phyloP scores from a whole-genome alignment of 2,113 vertebrate species.

The Chamaea fasciata region DNA sequence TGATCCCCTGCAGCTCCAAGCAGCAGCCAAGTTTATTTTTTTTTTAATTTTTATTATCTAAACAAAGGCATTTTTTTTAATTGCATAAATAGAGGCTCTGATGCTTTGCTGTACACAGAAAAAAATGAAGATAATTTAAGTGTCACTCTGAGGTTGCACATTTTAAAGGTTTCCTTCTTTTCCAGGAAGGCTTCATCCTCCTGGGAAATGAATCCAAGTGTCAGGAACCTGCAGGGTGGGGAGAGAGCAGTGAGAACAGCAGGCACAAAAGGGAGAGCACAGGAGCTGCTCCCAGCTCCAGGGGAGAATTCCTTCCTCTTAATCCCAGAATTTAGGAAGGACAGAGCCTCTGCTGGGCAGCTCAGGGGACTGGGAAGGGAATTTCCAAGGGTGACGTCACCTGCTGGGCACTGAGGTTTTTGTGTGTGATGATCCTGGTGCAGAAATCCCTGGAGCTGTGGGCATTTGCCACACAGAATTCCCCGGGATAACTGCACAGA shows the following conservation, averaged over 20 bases:
- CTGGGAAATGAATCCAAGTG: slow-evolving; percentile 1
- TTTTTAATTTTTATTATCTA: neutral
- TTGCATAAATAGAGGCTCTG: slow-evolving; percentile 30
- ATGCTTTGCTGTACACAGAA: neutral
- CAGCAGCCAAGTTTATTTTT: neutral
- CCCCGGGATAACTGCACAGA: neutral
- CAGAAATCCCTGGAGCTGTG: neutral
- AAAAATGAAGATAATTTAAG: neutral
- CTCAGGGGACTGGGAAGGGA: neutral
- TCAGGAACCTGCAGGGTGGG: slow-evolving; percentile 30
- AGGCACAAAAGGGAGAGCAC: neutral
- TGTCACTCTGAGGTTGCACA: neutral
- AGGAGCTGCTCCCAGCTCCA: neutral
- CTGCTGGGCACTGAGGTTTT: neutral
- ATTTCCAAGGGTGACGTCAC: neutral
- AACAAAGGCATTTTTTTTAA: slow-evolving; percentile 16
- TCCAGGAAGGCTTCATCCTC: neutral
- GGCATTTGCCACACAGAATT: neutral
- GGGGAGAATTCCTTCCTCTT: neutral
- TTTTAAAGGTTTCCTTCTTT: neutral
- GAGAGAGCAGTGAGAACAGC: slow-evolving; percentile 10
- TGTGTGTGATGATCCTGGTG: neutral
- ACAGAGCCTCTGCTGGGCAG: neutral
- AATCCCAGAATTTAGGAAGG: neutral
- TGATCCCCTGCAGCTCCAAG: neutral